Conservation (phyloP, 1,140 invertebrate species). For the Drosophila biarmipes region DNA sequence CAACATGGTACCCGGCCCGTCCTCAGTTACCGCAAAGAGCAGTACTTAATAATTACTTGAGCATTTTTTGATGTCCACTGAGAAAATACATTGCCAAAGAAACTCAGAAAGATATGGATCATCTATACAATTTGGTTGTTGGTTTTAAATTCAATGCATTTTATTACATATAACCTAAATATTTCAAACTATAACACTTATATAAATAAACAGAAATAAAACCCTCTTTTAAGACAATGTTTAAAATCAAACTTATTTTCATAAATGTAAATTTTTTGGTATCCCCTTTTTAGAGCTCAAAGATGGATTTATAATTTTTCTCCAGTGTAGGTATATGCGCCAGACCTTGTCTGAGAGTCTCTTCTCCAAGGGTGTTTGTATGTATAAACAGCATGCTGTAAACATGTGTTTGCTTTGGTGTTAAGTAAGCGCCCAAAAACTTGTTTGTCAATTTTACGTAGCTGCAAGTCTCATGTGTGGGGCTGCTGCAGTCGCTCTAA, state of each 20-base stretch:
- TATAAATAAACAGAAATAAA: too few relatives aligned
- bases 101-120: too few relatives aligned
- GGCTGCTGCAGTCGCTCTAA: slow-evolving; percentile 23
- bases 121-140: too few relatives aligned
- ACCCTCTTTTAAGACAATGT: too few relatives aligned
- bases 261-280: background rate
- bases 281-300: background rate
- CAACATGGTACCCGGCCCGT: slow-evolving; percentile 43
- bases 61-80: slow-evolving; percentile 66
- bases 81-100: background rate
- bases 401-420: slow-evolving; percentile 75
- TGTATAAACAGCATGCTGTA: slow-evolving; percentile 34
- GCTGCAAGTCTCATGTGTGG: slow-evolving; percentile 20
- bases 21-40: slow-evolving; percentile 64
- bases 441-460: slow-evolving; percentile 64
- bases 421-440: slow-evolving; percentile 61
- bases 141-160: too few relatives aligned
- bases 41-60: slow-evolving; percentile 82
- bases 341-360: slow-evolving; percentile 19
- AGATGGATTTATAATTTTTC: background rate
- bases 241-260: background rate
- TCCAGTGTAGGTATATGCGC: slow-evolving; percentile 8
- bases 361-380: slow-evolving; percentile 19
- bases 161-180: too few relatives aligned
- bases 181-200: too few relatives aligned